Base-by-base conservation (phyloP, 1,140 invertebrate species). In the Episyrphus balteatus region DNA sequence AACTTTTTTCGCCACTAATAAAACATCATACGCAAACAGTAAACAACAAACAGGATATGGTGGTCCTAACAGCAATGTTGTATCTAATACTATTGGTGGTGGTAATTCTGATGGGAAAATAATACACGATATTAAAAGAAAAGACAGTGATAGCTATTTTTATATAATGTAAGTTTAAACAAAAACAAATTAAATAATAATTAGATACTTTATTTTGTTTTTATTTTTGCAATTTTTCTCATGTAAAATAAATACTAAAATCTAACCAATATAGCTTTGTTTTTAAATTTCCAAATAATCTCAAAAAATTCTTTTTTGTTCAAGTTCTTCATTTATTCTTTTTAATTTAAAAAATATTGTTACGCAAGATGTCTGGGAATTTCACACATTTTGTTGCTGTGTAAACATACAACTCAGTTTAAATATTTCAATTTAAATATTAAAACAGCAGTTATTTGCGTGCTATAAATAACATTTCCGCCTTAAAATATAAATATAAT, bases 121-220 rank as follows among this genome's bases (percentile, higher is more conserved):
- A 26, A 26, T 26, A 5, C 21, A 26, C 21, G 53, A 57, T 33
- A 47, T 34, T 10, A 65, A 65, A 43, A 56, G 58, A 47, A 65
- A 65, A 57, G 62, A 65, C 32, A 65, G 54, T 41, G 62, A 65
- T 46, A 65, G 48, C 39, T 65, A 65, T 50, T 65, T 65, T 32
- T 65, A 65, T 49, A 65, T 65, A 37, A 62, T 65, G 62, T 65
- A 49, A 65, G 61, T 57, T 47, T 41, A 18, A 46, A 21, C n/a
- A 38, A 14, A 3, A 38, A 14, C 11, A 7, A 5, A 5, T n/a
- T n/a, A 34, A 10, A 10, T 10, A 10, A 10, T 10, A 10, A 34
- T 34, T n/a, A 34, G 33, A 34, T 34, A 10, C 33, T 10, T n/a
- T n/a, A 34, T 34, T n/a, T 10, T 34, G n/a, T 34, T n/a, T n/a